phyloP scores from a whole-genome alignment of 2,797 vertebrate genomes.

The Ctenosaura bakeri region DNA sequence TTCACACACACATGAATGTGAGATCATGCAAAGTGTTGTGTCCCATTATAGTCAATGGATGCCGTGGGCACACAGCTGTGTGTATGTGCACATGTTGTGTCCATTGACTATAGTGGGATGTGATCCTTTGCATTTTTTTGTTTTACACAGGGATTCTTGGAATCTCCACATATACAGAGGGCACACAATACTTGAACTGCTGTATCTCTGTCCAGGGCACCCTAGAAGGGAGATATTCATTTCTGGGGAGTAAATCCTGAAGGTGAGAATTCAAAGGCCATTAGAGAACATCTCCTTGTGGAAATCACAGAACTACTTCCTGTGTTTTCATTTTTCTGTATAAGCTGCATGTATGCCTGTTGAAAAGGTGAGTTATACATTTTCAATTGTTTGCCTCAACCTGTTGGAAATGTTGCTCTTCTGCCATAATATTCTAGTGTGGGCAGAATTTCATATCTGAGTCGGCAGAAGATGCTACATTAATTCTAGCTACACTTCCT shows the following conservation, averaged over 20 bases:
- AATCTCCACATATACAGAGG: no score
- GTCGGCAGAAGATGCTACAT: background rate
- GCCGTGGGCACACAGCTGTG: no score
- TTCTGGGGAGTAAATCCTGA: background rate
- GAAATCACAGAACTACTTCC: background rate
- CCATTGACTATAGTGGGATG: no score
- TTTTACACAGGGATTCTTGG: no score
- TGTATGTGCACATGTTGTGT: no score
- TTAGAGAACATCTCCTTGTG: background rate
- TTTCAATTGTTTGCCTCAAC: background rate
- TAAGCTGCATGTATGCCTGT: background rate
- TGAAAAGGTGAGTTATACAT: background rate
- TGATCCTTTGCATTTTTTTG: no score
- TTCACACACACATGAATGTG: no score
- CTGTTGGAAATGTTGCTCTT: background rate
- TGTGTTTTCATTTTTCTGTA: background rate
- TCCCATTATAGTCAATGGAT: no score
- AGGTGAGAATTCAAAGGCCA: background rate
- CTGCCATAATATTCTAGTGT: background rate
- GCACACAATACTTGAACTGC: background rate
- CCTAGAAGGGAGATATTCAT: background rate
- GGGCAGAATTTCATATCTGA: background rate
- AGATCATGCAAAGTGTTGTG: no score
- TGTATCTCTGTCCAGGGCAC: background rate
- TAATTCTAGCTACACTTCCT: background rate